phyloP scores from a whole-genome alignment of 2,113 vertebrate species.

The Cyanoderma ruficeps region DNA sequence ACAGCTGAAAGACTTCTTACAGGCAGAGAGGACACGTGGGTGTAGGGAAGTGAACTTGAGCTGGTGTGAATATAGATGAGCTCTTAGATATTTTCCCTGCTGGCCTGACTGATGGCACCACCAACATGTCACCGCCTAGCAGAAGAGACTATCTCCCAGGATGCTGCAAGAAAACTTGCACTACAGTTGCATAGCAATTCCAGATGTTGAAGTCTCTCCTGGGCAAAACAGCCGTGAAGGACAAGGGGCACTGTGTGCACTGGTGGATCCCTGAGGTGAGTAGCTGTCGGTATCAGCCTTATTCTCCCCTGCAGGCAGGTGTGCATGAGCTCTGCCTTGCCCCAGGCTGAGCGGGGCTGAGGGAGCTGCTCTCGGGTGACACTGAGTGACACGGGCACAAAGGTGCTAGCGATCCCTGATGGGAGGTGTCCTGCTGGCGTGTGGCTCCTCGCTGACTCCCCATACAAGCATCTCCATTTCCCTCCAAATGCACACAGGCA shows the following conservation, averaged over 20 bases:
- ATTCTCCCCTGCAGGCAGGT: not conserved
- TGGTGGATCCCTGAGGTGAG: not conserved
- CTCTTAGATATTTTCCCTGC: not conserved
- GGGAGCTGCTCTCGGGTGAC: fast-evolving
- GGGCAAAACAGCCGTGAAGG: not conserved
- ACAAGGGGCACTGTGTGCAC: not conserved
- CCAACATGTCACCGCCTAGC: not conserved
- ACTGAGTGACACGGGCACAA: fast-evolving
- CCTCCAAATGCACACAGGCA: not conserved
- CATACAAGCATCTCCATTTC: not conserved
- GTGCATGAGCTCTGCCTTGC: not conserved
- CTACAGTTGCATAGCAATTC: not conserved
- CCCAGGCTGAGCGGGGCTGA: not conserved
- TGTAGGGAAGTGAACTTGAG: not conserved
- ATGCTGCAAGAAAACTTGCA: not conserved
- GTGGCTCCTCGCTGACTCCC: not conserved
- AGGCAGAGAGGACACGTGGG: not conserved
- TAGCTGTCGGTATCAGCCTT: not conserved
- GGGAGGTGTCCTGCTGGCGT: not conserved
- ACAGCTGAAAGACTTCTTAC: constrained; percentile 17
- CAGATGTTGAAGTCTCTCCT: not conserved
- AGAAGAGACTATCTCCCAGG: not conserved
- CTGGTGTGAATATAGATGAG: not conserved
- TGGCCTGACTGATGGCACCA: not conserved
- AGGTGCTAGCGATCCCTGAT: fast-evolving